Base-by-base conservation (phyloP, 1,140 invertebrate genomes). In the Drosophila obscura region DNA sequence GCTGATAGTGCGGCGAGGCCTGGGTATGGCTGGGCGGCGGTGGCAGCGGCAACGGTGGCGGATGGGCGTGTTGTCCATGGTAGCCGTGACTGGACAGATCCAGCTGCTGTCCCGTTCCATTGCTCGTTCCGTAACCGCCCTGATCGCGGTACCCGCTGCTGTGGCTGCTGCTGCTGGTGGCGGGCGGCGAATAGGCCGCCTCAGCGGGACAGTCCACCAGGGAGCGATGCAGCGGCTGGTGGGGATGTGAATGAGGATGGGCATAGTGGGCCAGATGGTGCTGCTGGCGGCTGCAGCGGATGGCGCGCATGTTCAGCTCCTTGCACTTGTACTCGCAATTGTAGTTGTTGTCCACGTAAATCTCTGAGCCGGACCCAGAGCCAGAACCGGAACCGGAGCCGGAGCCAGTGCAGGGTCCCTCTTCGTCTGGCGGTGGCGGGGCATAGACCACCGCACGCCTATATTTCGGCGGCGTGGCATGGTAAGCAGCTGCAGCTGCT, bases 241-340 rank as follows among this genome's bases (percentile, higher is more conserved):
- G 73, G 35, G 64, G 58, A 39, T 58, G 64, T 5, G 35, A n/a
- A 39, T 56, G 73, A 1, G 39, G 22, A 41, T 65, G 73, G 16
- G 31, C 71, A 22, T 76, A 85, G 2, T 68, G 71, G 39, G 83
- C 22, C 9, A 71, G 26, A 13, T 68, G 52, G 2, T 84, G 77
- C 55, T 80, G 80, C 56, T 77, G 84, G 5, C 90, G 91, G 69
- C 63, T 90, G 52, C 84, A 82, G 57, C 91, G 90, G 63, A 92
- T 92, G 60, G 89, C 87, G 2, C 90, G 80, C 84, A 91, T 79
- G 11, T 90, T 89, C 22, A 89, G 72, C 65, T 90, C 81, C 69
- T 79, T 90, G 73, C 79, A 89, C 67, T 90, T 92, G 68, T 85
- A 91, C 39, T 91, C 83, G 69, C 90, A 91, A 28, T 90, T 87